phyloP scores from a whole-genome alignment of 2,888 invertebrate genomes.

The Pardosa pseudoannulata region DNA sequence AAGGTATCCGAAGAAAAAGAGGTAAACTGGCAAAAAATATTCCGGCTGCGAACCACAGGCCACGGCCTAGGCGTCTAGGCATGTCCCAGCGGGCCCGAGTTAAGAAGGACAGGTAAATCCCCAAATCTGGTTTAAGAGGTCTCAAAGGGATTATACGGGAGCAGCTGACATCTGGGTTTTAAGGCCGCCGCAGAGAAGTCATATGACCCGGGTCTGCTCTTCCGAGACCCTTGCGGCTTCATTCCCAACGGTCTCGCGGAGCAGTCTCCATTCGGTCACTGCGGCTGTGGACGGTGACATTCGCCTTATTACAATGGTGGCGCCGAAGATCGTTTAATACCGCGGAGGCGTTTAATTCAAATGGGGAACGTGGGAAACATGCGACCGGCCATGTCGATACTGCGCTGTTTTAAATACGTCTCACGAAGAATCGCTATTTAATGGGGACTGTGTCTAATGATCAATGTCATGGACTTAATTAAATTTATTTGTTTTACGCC shows the following conservation, averaged over 20 bases:
- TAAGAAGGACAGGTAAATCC: conserved; percentile 72
- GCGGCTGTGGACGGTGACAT: conserved; percentile 27
- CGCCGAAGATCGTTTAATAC: conserved; percentile 10
- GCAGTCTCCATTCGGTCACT: conserved; percentile 26
- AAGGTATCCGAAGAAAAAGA: conserved; percentile 22
- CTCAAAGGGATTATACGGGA: conserved; percentile 68
- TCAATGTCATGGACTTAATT: too few species aligned
- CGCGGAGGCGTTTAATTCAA: conserved; percentile 1
- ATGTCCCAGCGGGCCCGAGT: conserved; percentile 59
- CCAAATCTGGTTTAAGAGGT: conserved; percentile 73
- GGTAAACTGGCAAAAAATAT: conserved; percentile 36
- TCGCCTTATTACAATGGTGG: conserved; percentile 52
- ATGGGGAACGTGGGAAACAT: conserved; percentile 6
- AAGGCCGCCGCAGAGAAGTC: conserved; percentile 65
- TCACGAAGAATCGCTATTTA: too few species aligned
- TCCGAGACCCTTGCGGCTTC: conserved; percentile 42
- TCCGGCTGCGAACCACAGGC: conserved; percentile 53
- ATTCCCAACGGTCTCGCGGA: conserved; percentile 46
- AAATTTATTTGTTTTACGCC: too few species aligned
- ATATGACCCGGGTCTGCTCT: conserved; percentile 60
- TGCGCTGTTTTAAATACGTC: too few species aligned
- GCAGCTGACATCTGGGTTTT: conserved; percentile 63
- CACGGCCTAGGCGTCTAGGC: conserved; percentile 54
- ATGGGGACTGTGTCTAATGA: too few species aligned
- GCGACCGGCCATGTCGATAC: too few species aligned